These are phyloP conservation scores for Cricetomys ansorgei DNA, from an alignment of 2,113 vertebrate genomes.

Conservation along the genomic window DNA sequence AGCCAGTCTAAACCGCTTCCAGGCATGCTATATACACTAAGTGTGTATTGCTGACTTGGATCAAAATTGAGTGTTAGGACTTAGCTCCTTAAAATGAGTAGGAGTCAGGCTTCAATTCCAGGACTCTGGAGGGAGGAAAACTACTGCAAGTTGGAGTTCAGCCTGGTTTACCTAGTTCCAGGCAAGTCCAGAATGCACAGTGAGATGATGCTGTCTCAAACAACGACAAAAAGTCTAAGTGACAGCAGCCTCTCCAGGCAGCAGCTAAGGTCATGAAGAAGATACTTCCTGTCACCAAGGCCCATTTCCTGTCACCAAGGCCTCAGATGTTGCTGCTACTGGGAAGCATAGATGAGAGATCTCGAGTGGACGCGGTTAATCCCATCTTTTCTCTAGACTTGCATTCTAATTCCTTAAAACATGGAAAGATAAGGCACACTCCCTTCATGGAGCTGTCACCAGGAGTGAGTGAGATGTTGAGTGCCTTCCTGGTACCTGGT, in stretches of 20 bases:
- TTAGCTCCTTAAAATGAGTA: slow-evolving; percentile 25
- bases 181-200: not conserved
- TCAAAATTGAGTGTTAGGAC: slow-evolving; percentile 48
- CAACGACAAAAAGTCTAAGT: not conserved
- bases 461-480: rapidly evolving
- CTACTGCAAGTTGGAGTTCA: not conserved
- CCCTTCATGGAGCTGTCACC: rapidly evolving
- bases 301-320: not conserved
- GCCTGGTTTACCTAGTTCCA: not conserved
- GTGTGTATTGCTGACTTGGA: slow-evolving; percentile 55
- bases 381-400: not conserved
- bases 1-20: not conserved
- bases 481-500: not conserved
- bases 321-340: not conserved
- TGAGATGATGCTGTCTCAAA: not conserved
- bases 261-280: not conserved
- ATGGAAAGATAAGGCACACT: not conserved
- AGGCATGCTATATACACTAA: slow-evolving; percentile 2
- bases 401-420: not conserved
- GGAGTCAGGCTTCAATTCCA: not conserved
- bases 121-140: not conserved
- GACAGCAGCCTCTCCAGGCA: not conserved
- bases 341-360: not conserved
- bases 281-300: not conserved
- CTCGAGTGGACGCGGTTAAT: not conserved